A percentile compares a stretch with the other conserved stretches of the same genome.
Evolutionary conservation across 2,113 vertebrate species (phyloP).

Genomic region (Climacteris rufus): DNA sequence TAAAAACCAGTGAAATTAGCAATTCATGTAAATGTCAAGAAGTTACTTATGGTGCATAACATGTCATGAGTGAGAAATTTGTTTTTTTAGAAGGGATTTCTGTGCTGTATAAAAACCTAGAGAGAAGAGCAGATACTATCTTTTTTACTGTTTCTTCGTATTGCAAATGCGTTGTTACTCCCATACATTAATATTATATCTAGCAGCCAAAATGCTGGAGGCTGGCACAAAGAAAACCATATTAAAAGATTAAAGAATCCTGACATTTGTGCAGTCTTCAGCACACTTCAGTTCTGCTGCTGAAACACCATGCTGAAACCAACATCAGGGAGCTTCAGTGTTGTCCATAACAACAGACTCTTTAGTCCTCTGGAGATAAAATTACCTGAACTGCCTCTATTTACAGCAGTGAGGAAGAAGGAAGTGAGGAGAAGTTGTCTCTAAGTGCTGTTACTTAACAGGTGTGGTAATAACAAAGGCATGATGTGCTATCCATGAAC

Average conservation of each 20-base stretch:
- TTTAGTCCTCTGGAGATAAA: not conserved
- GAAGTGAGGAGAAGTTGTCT: not conserved
- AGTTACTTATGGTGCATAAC: rapidly evolving
- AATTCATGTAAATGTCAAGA: not conserved
- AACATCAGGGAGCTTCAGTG: not conserved
- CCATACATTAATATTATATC: not conserved
- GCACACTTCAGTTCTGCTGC: not conserved
- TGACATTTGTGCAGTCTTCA: not conserved
- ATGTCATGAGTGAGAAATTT: not conserved
- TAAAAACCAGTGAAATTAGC: not conserved
- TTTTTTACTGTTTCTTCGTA: not conserved
- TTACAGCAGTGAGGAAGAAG: not conserved
- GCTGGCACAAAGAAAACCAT: not conserved
- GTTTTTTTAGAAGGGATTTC: not conserved
- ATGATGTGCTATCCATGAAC: not conserved
- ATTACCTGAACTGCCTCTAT: not conserved
- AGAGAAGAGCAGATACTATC: not conserved
- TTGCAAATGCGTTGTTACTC: not conserved
- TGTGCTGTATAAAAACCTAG: not conserved
- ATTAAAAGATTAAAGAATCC: not conserved
- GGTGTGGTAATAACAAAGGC: not conserved
- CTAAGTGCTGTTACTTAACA: not conserved
- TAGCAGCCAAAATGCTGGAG: not conserved
- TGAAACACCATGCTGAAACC: not conserved
- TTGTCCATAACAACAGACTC: not conserved